Base-by-base conservation (phyloP, 2,113 vertebrate species). In the Dermatemys mawii region DNA sequence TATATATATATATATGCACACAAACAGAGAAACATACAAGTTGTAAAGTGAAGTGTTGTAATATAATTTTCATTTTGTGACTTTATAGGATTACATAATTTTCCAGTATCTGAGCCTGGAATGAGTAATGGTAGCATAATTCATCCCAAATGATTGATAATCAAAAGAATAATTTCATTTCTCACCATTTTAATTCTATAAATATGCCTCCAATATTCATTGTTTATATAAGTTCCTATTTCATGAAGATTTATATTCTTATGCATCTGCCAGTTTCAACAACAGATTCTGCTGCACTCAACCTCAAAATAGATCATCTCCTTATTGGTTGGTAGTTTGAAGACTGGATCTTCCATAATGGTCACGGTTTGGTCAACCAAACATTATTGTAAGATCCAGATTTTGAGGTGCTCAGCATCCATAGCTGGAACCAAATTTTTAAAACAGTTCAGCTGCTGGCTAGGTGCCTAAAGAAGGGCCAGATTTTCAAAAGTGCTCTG, bases 131-230 rank as follows among this genome's bases (percentile, higher is more conserved):
- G 13, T 85, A 26, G 75, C 86, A 49, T 17, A 83, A 90, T 82
- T 94, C 53, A 79, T 87, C 83, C 48, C 41, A 21, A 75, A 79
- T 85, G 55, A 85, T 55, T 90, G 92, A 93, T 90, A 57, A 48
- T 67, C 21, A 9, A 17, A 51, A 84, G 8, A 57, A 49, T 90
- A 81, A 13, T 54, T 3, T 57, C 22, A 88, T 1, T 44, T 46
- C 26, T 44, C 26, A 46, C 22, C 38, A 76, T 76, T 76, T 76
- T 22, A 27, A 46, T 76, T 76, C 24, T 29, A 75, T 75, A 44
- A 44, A 44, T 75, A 75, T 44, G 44, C 38, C 63, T 75, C 38
- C 38, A 27, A 24, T 24, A 14, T 44, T 44, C 38, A 75, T 24
- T 44, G 38, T 11, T 22, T 75, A 46, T 76, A 13, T 76, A 44